Base-by-base conservation (phyloP, 2,888 invertebrate genomes). In the Trissolcus brochymenae region DNA sequence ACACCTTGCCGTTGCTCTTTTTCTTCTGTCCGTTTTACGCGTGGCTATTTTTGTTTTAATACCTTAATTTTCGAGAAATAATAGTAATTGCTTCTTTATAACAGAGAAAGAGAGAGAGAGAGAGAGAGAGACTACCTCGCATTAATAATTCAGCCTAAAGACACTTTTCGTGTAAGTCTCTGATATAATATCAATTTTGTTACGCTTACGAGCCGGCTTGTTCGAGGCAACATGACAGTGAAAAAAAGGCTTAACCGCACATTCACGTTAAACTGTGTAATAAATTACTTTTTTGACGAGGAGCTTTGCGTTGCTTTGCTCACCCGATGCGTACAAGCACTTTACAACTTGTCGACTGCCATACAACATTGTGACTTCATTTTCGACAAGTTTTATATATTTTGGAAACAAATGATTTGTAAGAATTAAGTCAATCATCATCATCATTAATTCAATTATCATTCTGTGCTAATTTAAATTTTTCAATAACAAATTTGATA, bases 251-350 rank as follows among this genome's bases (percentile, higher is more conserved):
- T 49, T 40, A 67, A 49, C 62, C 62, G 56, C 62, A 41, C 57
- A 21, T 74, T 67, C 51, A 57, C 57, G 67, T 62, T 74, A 74
- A 74, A 74, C 74, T 51, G 49, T 49, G 67, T 46, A 61, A 62
- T 74, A 67, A 74, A 74, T 74, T 67, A 74, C 51, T 61, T 67
- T 74, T 72, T 74, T 57, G 60, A 67, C 43, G 67, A 67, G 67
- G 49, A 57, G 17, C 17, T 41, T 54, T 49, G 21, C 0, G 19
- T 60, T 71, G 40, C 29, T 53, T 40, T 41, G 46, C 61, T 11
- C 35, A 55, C 35, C 51, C 17, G 41, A 56, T 25, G 35, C 25
- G 41, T 55, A 49, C 46, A 49, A 60, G 62, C 53, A 67, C 62
- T 21, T 40, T 21, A 35, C 29, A 17, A 43, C 49, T 46, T 16